A percentile compares a stretch with the other conserved stretches of the same genome.
Evolutionary conservation across 2,113 vertebrate species (phyloP).

Genomic region (mouse (Mus musculus)): DNA sequence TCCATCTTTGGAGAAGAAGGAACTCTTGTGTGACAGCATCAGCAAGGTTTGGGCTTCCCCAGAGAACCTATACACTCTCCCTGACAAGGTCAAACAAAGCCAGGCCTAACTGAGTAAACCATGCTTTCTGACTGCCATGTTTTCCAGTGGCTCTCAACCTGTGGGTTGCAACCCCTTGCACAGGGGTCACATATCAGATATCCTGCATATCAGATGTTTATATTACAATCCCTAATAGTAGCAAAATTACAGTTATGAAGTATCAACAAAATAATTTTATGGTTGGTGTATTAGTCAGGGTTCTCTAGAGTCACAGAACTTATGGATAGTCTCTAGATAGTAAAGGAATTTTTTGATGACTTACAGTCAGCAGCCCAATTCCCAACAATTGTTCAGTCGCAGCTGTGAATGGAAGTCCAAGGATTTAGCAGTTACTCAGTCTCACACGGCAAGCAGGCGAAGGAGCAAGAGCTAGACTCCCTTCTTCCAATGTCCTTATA

Average conservation of each 20-base stretch:
- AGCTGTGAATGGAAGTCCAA: no score
- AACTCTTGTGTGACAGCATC: background rate
- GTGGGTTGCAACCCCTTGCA: background rate
- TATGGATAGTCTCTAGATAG: no score
- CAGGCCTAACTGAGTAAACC: background rate
- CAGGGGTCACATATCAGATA: background rate
- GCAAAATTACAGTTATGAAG: background rate
- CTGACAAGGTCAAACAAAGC: background rate
- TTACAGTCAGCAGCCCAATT: no score
- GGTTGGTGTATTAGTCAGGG: no score
- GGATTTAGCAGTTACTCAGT: no score
- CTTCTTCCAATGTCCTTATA: no score
- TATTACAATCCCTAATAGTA: background rate
- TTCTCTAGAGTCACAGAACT: no score
- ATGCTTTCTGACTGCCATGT: background rate
- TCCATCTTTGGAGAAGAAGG: background rate
- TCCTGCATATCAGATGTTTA: background rate
- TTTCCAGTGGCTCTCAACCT: background rate
- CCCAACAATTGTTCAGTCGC: no score
- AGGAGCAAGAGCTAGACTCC: no score
- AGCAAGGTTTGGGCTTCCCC: background rate
- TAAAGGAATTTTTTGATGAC: no score
- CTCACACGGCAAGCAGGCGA: no score
- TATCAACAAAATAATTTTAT: background rate
- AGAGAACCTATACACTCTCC: background rate